Base-by-base conservation (phyloP, 1,140 invertebrate genomes). In the Drosophila arizonae region DNA sequence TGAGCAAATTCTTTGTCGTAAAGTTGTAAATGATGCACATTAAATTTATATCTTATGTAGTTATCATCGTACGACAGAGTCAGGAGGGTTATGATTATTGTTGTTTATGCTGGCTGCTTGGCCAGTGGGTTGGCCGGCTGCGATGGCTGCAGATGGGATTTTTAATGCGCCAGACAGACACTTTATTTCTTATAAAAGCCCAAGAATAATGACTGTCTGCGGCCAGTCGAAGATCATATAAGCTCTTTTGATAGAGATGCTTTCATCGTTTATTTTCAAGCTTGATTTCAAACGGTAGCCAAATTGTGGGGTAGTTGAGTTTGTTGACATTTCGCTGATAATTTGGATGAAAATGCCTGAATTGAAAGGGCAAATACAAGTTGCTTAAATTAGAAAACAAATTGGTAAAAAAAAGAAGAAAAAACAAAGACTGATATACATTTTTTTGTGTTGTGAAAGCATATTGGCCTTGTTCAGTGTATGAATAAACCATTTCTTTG, bases 21-120 rank as follows among this genome's bases (percentile, higher is more conserved):
- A 87, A 87, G 82, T 71, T 65, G 60, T 46, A 51, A 68, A 21
- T 24, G 54, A 54, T 64, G 72, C 65, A 73, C 79, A 76, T 87
- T 77, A 82, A 87, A 67, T 77, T 57, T 43, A 46, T 55, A 71
- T 65, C 41, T 75, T 66, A 56, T 55, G 45, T 30, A 39, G 54
- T 39, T 43, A 55, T 50, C 52, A 26, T 28, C 11, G 30, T 26
- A 26, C 21, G 45, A 33, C 43, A 36, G 17, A 17, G 45, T 21
- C 28, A 6, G 21, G 30, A 21, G 41, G 43, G 15, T 10, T 21
- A 30, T 46, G 65, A 67, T 77, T 74, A 62, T 48, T 68, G 69
- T 65, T 72, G 15, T 60, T 60, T 48, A 60, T 24, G 15, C 10
- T 64, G 11, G 51, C 24, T 39, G 24, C 33, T 64, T 81, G 73